A percentile compares a stretch with the other conserved stretches of the same genome.
phyloP scores from a whole-genome alignment of 2,888 invertebrate species.

The Habroteleia sp. region DNA sequence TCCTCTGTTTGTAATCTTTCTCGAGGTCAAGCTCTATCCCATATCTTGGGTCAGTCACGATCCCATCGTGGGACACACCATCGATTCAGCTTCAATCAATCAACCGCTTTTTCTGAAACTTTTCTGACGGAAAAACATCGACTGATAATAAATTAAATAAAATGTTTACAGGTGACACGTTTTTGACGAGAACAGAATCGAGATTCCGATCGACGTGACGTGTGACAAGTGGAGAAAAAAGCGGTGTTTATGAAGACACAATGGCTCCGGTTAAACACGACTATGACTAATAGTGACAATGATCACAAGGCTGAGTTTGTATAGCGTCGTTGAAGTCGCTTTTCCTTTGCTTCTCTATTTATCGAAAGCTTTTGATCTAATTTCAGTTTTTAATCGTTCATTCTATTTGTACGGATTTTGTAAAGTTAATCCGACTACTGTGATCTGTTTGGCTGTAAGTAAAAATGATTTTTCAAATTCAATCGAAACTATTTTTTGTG shows the following conservation, averaged over 20 bases:
- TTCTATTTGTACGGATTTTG: too few relatives aligned
- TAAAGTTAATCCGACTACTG: too few relatives aligned
- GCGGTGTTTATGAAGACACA: constrained; percentile 31
- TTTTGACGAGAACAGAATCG: constrained; percentile 16
- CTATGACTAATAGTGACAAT: constrained; percentile 29
- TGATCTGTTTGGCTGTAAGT: too few relatives aligned
- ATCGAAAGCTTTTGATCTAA: too few relatives aligned
- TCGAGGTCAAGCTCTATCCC: constrained; percentile 56
- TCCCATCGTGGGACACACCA: constrained; percentile 49
- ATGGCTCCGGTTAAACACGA: constrained; percentile 11
- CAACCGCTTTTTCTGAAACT: constrained; percentile 30
- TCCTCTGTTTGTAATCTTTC: constrained; percentile 50
- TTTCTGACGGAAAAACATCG: constrained; percentile 16
- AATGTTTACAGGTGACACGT: constrained; percentile 33
- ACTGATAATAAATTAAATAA: constrained; percentile 40
- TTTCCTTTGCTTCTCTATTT: too few relatives aligned
- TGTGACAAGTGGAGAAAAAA: constrained; percentile 41
- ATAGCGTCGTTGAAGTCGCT: too few relatives aligned
- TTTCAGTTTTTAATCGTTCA: too few relatives aligned
- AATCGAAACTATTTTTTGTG: too few relatives aligned
- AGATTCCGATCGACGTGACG: constrained; percentile 26
- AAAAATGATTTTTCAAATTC: too few relatives aligned
- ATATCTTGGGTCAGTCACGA: constrained; percentile 53
- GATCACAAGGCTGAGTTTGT: not conserved
- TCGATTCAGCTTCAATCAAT: constrained; percentile 59